Evolutionary conservation across 2,888 invertebrate species (phyloP), one percentile per base, ranked within the genome.

Genomic region (Callimorpha dominula): DNA sequence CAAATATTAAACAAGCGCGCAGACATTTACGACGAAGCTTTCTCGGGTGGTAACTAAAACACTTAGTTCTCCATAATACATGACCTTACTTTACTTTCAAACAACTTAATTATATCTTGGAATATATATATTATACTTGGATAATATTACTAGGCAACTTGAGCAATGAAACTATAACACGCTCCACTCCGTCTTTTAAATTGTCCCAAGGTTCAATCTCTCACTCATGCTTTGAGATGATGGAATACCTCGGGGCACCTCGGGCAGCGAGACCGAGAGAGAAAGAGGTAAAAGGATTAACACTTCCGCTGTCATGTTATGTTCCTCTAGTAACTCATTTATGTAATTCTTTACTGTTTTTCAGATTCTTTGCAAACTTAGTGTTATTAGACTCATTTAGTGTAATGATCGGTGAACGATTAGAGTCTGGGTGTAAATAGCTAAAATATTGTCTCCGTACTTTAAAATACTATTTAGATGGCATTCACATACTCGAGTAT

Each of bases 151-250:
- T n/a, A n/a, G n/a, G n/a, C n/a, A n/a, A n/a, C n/a, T n/a, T n/a
- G n/a, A n/a, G 43, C 9, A 65, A 20, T 52, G 15, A 66, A 72
- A 63, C 65, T 46, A 62, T 12, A 5, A 65, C 31, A 65, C 76
- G 74, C 78, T 31, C 31, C 31, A 31, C 31, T 64, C n/a, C 31
- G 43, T 57, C 74, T 50, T 49, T 12, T 73, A 11, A 50, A 49
- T 76, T 78, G 50, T 43, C 65, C 80, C 78, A 71, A 43, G 1
- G 5, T n/a, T 17, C n/a, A 40, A 46, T 46, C 0, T 9, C 65
- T 20, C 69, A 43, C 60, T 54, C 63, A 68, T 20, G 14, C 64
- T 75, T 77, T 81, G 78, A n/a, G 74, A 81, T 77, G 31, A 31
- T 31, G 31, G 2, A 31, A 31, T 31, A 31, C 31, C 31, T 31